Base-by-base conservation (phyloP, 2,888 invertebrate species). In the Campoplex capitator region DNA sequence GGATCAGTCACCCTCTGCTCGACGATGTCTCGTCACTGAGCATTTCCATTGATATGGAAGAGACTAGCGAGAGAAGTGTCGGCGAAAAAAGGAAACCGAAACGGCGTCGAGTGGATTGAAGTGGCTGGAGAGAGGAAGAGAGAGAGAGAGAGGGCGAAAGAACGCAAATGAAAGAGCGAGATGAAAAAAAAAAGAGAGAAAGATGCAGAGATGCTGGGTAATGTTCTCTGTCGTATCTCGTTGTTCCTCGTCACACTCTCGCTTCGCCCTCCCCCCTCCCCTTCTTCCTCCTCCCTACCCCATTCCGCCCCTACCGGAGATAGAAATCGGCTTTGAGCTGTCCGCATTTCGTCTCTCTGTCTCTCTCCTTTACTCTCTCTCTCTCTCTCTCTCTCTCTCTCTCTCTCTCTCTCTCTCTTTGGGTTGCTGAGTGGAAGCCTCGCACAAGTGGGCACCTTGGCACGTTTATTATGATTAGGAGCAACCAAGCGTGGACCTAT, bases 401-500 rank as follows among this genome's bases (percentile, higher is more conserved):
- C 56, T 51, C 78, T 42, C 42, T 76, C 77, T 67, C 35, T 51
- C 16, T 71, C 51, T 58, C 89, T 89, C 67, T 70, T 56, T 54
- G 90, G 90, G 89, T 88, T 91, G 89, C 92, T 92, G 93, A 93
- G 93, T 93, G 93, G 92, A 92, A 93, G 92, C 80, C 84, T 77
- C 87, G 84, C 82, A 79, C 90, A 90, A 92, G 91, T 91, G 90
- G 91, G 88, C 91, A 93, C 93, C 94, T 94, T 93, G 93, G 93
- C 93, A 93, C 93, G 92, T 93, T 93, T 93, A 94, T 94, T 94
- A 93, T 92, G 93, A 94, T 94, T 93, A 93, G 93, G 90, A 90
- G 92, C 94, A 92, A 91, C 91, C 91, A 93, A 94, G 93, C 94
- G 94, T 94, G 91, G 90, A 90, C 71, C 86, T 67, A 65, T 81